phyloP scores from a whole-genome alignment of 2,113 vertebrate species.

The Motacilla tschutschensis region DNA sequence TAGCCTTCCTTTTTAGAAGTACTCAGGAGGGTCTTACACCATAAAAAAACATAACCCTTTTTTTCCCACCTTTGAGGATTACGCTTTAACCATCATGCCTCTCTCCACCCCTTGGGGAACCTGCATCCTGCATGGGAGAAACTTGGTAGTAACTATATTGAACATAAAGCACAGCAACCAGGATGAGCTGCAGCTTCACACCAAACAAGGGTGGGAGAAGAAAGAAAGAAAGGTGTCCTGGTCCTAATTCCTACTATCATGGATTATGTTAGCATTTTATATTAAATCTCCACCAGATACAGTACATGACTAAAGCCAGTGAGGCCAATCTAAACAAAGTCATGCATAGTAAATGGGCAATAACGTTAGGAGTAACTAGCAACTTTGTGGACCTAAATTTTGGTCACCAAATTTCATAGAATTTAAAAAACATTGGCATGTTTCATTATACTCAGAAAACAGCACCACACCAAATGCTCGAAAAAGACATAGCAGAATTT shows the following conservation, averaged over 20 bases:
- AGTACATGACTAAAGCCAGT: background rate
- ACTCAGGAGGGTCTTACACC: background rate
- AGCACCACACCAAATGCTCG: rapidly evolving
- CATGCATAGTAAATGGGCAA: background rate
- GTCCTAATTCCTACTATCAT: background rate
- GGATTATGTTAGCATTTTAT: background rate
- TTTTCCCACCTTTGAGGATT: background rate
- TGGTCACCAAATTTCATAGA: background rate
- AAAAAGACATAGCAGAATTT: background rate
- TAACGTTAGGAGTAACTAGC: background rate
- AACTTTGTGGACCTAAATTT: background rate
- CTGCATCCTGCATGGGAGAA: background rate
- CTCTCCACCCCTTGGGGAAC: background rate
- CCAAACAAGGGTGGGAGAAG: background rate
- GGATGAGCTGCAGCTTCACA: background rate
- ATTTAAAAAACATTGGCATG: background rate
- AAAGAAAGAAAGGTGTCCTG: background rate
- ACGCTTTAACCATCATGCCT: background rate
- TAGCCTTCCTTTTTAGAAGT: background rate
- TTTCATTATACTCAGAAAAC: background rate
- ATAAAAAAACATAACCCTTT: background rate
- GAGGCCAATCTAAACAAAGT: background rate
- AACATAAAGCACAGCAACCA: background rate
- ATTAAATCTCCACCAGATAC: background rate
- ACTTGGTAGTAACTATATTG: background rate